phyloP scores from a whole-genome alignment of 2,888 invertebrate genomes.

The Conops quadrifasciatus region DNA sequence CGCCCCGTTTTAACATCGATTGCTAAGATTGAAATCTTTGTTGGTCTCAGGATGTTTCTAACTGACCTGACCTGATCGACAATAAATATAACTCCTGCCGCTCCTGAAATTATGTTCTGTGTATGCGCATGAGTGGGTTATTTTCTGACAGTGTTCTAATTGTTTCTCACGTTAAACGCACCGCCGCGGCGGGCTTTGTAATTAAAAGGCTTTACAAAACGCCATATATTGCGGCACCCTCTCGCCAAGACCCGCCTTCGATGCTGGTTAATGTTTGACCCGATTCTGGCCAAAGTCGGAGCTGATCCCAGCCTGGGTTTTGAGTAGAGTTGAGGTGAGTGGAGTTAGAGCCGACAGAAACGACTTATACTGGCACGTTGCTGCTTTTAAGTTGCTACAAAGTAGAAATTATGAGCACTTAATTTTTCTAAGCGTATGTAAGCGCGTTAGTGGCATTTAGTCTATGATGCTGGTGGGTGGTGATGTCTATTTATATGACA shows the following conservation, averaged over 20 bases:
- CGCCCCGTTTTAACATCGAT: too few relatives aligned
- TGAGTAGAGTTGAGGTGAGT: neutral
- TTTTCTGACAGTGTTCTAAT: slow-evolving; percentile 2
- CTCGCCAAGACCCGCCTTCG: neutral
- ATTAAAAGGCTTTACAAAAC: slow-evolving; percentile 2
- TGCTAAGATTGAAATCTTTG: neutral
- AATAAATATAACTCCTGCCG: too few relatives aligned
- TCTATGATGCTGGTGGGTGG: neutral
- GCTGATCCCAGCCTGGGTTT: neutral
- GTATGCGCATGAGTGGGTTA: neutral
- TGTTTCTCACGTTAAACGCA: neutral
- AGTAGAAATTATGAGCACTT: slow-evolving; percentile 24
- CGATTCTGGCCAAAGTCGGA: neutral
- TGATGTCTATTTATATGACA: slow-evolving; percentile 1
- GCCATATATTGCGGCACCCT: neutral
- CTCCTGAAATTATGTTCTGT: too few relatives aligned
- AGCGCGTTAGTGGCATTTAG: neutral
- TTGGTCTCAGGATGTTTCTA: neutral
- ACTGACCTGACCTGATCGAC: too few relatives aligned
- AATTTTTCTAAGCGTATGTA: slow-evolving; percentile 10
- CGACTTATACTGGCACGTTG: neutral
- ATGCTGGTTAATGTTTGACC: neutral
- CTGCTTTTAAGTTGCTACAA: slow-evolving; percentile 12
- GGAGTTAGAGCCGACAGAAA: too few relatives aligned
- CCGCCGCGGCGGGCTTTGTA: neutral